phyloP scores from a whole-genome alignment of 2,113 vertebrate genomes.

The Passer montanus region DNA sequence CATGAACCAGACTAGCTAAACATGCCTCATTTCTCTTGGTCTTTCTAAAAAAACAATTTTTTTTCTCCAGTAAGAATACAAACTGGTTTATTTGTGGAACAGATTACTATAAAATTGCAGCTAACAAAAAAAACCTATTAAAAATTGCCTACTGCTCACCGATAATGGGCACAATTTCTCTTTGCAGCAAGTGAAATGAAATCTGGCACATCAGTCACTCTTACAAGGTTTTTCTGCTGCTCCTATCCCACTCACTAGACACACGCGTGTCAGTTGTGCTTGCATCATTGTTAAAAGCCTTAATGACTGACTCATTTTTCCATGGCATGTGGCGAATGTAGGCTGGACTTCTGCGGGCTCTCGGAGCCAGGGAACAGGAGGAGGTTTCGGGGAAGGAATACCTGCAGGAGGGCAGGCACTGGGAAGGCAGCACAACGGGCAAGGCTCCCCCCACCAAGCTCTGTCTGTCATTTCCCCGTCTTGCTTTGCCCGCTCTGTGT shows the following conservation, averaged over 20 bases:
- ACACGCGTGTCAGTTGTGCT: neutral
- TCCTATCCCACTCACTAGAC: neutral
- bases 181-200: neutral
- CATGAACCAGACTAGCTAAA: neutral
- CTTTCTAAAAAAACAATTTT: neutral
- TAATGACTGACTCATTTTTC: constrained; percentile 38
- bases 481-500: accelerated
- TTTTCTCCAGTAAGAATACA: neutral
- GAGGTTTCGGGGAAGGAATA: neutral
- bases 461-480: accelerated
- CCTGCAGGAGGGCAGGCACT: neutral
- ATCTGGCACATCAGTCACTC: neutral
- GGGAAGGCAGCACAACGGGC: accelerated
- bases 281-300: neutral
- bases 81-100: neutral
- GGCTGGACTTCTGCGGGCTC: neutral
- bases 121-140: neutral
- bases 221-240: neutral
- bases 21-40: neutral
- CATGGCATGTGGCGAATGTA: neutral
- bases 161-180: neutral
- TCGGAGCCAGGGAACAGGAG: neutral
- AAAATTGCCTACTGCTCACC: neutral
- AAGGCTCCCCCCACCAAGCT: neutral
- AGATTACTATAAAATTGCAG: neutral